These are phyloP conservation scores for Sebastes flavidus DNA, from an alignment of 2,797 vertebrate species.

Conservation along the genomic window DNA sequence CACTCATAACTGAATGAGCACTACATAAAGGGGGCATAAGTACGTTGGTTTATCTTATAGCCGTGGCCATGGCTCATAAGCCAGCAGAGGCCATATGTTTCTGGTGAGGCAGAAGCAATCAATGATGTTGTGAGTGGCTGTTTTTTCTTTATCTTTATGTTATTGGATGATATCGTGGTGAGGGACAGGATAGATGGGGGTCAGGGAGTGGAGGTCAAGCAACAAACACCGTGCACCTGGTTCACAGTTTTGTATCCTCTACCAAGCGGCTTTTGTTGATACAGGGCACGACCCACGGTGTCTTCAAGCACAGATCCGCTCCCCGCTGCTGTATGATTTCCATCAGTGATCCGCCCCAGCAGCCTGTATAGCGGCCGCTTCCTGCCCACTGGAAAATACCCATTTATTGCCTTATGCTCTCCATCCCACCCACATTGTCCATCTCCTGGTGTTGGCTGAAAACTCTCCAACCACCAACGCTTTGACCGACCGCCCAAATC, in stretches of 20 bases:
- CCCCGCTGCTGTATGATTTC: slow-evolving; percentile 8
- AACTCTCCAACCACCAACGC: slow-evolving; percentile 15
- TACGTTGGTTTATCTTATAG: background rate
- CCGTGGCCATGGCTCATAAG: background rate
- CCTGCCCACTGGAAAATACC: slow-evolving; percentile 54
- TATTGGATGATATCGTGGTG: slow-evolving; percentile 37
- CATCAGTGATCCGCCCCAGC: slow-evolving; percentile 17
- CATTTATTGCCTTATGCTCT: slow-evolving; percentile 45
- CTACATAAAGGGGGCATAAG: background rate
- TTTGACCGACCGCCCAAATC: slow-evolving; percentile 39
- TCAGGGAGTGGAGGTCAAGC: slow-evolving; percentile 44
- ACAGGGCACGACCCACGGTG: background rate
- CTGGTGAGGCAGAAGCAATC: slow-evolving; percentile 35
- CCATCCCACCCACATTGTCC: slow-evolving; percentile 39
- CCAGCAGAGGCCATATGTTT: background rate
- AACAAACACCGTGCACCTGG: slow-evolving; percentile 23
- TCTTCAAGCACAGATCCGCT: slow-evolving; percentile 10
- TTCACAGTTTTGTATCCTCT: background rate
- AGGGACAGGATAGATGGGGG: slow-evolving; percentile 31
- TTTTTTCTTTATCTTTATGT: slow-evolving; percentile 41
- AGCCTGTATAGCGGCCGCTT: slow-evolving; percentile 1
- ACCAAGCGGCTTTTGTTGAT: background rate
- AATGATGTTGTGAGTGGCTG: slow-evolving; percentile 14
- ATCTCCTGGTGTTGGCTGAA: slow-evolving; percentile 48
- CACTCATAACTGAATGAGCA: background rate